phyloP scores from a whole-genome alignment of 2,797 vertebrate species.

The Silurus lanzhouensis region DNA sequence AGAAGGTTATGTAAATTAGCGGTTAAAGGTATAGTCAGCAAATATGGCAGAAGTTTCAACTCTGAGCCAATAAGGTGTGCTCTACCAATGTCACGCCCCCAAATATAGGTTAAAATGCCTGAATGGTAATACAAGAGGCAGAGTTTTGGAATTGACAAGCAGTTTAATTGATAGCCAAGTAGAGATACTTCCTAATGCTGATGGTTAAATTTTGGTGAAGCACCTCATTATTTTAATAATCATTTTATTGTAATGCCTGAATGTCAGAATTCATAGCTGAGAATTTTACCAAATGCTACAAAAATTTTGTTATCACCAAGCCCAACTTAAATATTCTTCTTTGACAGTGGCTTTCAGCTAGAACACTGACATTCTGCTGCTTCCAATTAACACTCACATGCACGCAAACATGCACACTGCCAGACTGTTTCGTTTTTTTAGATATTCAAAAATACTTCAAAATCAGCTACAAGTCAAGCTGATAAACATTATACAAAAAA shows the following conservation, averaged over 20 bases:
- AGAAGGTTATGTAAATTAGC: conserved; percentile 27
- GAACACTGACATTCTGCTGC: too few relatives aligned
- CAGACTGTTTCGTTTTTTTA: too few relatives aligned
- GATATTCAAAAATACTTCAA: too few relatives aligned
- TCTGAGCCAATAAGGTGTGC: neutral
- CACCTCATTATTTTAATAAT: neutral
- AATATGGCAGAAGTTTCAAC: neutral
- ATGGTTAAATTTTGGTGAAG: neutral
- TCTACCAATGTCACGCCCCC: neutral
- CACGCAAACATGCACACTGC: too few relatives aligned
- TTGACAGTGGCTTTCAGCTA: too few relatives aligned
- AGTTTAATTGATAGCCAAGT: neutral
- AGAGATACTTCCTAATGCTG: neutral
- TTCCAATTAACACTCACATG: too few relatives aligned
- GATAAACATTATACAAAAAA: too few relatives aligned
- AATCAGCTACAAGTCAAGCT: too few relatives aligned
- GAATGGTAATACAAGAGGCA: neutral
- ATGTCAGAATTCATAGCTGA: neutral
- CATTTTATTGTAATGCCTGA: neutral
- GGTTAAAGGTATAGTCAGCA: neutral
- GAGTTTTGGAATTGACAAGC: neutral
- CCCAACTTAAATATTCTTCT: neutral
- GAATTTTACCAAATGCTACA: neutral
- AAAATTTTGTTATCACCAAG: neutral
- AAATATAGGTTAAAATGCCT: neutral